Conservation (phyloP, 2,797 vertebrate genomes). For the Enteromius afrohamiltoni region DNA sequence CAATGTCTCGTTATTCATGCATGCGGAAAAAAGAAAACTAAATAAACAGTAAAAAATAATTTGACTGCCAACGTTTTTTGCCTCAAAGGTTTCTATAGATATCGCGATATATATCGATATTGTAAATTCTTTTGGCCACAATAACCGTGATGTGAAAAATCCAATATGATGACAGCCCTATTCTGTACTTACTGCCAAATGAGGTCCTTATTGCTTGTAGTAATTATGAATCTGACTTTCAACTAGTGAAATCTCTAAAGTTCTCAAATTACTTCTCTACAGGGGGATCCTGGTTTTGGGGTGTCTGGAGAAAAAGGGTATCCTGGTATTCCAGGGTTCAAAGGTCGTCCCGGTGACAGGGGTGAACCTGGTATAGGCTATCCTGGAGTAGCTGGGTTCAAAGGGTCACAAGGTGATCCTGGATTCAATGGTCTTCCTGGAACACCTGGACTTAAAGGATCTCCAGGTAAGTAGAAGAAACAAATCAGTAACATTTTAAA, state of each 20-base stretch:
- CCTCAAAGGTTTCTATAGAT: too few relatives aligned
- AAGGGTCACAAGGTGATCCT: constrained; percentile 73
- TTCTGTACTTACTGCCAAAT: neutral
- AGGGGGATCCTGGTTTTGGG: constrained; percentile 75
- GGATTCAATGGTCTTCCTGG: constrained; percentile 75
- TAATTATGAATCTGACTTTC: neutral
- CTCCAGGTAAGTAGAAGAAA: constrained; percentile 71
- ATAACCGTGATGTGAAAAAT: too few relatives aligned
- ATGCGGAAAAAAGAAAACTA: too few relatives aligned
- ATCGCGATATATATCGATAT: too few relatives aligned
- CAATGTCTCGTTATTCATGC: too few relatives aligned
- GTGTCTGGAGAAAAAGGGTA: constrained; percentile 76
- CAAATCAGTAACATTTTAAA: neutral
- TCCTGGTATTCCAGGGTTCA: constrained; percentile 71
- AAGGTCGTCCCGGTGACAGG: constrained; percentile 68
- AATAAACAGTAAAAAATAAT: too few relatives aligned
- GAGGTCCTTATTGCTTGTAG: neutral
- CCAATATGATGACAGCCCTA: too few relatives aligned
- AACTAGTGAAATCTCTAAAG: neutral
- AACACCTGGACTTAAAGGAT: constrained; percentile 72
- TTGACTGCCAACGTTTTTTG: too few relatives aligned
- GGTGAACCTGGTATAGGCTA: constrained; percentile 73
- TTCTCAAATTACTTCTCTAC: neutral
- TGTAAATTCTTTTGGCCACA: too few relatives aligned
- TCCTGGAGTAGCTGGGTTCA: constrained; percentile 64